phyloP scores from a whole-genome alignment of 2,797 vertebrate genomes.

The Bufotes viridis region DNA sequence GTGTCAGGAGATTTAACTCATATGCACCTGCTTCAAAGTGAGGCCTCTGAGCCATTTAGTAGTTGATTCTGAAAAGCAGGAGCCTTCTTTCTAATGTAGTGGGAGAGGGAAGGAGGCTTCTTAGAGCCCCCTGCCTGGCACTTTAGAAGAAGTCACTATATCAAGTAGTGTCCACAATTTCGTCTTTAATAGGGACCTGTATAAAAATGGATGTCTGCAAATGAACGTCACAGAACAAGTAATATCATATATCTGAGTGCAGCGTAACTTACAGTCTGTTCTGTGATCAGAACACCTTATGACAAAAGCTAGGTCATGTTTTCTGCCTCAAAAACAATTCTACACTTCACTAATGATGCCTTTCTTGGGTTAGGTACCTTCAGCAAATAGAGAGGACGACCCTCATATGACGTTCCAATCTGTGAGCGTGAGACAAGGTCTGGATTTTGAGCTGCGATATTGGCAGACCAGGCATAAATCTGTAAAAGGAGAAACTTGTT shows the following conservation, averaged over 20 bases:
- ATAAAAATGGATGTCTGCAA: background rate
- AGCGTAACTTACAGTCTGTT: background rate
- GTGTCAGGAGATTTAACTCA: no score
- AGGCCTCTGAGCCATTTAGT: no score
- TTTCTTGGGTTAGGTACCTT: slow-evolving; percentile 77
- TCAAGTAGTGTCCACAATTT: background rate
- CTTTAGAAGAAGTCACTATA: no score
- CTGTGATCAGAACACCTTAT: background rate
- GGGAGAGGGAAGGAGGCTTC: no score
- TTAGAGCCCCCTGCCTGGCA: no score
- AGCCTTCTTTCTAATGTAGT: no score
- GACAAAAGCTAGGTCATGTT: background rate
- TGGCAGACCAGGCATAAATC: slow-evolving; percentile 85
- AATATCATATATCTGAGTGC: background rate
- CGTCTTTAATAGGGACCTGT: background rate
- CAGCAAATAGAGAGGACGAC: slow-evolving; percentile 81
- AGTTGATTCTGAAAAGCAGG: no score
- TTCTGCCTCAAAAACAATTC: background rate
- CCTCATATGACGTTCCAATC: slow-evolving; percentile 87
- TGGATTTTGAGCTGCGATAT: slow-evolving; percentile 78
- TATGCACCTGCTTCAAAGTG: no score
- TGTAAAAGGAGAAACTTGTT: slow-evolving; percentile 68
- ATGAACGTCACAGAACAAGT: background rate
- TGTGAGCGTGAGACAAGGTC: slow-evolving; percentile 78
- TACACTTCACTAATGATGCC: background rate